Evolutionary conservation across 2,113 vertebrate genomes (phyloP).

Genomic region (Zosterops borbonicus): DNA sequence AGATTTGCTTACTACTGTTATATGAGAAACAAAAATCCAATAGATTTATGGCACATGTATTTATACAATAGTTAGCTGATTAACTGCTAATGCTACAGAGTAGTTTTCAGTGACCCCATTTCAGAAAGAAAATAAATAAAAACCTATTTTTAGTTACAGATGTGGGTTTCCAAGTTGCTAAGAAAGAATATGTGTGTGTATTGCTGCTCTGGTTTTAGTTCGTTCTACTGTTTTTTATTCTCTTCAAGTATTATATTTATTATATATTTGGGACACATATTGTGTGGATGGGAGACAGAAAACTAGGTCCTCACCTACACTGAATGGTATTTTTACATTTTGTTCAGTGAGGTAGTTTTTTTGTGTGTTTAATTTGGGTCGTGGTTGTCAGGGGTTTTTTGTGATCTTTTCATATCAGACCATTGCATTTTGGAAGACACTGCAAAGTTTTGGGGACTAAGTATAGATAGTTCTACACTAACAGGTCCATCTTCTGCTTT

Average conservation of each 20-base stretch:
- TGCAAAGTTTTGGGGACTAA: fast-evolving
- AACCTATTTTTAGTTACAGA: not conserved
- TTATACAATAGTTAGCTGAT: not conserved
- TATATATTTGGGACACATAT: not conserved
- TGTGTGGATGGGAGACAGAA: not conserved
- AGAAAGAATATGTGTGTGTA: not conserved
- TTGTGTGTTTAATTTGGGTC: not conserved
- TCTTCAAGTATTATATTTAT: not conserved
- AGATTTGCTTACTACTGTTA: not conserved
- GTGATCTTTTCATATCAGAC: not conserved
- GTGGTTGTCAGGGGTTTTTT: fast-evolving
- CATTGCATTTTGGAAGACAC: not conserved
- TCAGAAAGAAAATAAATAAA: not conserved
- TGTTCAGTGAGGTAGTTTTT: fast-evolving
- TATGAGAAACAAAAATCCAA: not conserved
- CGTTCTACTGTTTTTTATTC: not conserved
- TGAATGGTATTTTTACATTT: not conserved
- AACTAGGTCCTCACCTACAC: not conserved
- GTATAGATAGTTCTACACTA: not conserved
- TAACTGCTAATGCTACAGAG: not conserved
- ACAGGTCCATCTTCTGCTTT: not conserved
- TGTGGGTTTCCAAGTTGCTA: not conserved
- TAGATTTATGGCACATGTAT: not conserved
- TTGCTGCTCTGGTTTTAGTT: not conserved
- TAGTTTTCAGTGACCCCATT: not conserved